Conservation (phyloP, 2,888 invertebrate species). For the Dendrolimus houi region DNA sequence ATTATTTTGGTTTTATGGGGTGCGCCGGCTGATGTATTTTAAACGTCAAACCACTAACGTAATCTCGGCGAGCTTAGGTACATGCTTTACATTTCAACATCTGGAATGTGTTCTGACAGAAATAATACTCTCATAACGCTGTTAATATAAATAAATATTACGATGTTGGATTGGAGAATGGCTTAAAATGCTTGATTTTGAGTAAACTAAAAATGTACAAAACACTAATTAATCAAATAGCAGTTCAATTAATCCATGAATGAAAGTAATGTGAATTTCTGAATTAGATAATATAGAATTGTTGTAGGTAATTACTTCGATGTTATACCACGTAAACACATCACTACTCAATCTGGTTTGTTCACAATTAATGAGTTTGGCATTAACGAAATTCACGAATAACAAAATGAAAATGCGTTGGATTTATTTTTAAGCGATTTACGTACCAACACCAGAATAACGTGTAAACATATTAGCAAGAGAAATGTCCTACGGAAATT, state of each 20-base stretch:
- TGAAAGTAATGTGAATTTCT: too few relatives aligned
- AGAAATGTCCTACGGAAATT: not conserved
- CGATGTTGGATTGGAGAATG: too few relatives aligned
- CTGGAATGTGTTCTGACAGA: conserved; percentile 18
- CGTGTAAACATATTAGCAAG: conserved; percentile 3
- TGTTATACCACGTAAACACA: too few relatives aligned
- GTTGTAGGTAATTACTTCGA: too few relatives aligned
- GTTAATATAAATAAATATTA: not conserved
- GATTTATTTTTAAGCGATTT: not conserved
- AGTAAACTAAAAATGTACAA: too few relatives aligned
- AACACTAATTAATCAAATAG: too few relatives aligned
- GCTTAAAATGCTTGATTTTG: too few relatives aligned
- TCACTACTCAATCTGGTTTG: too few relatives aligned
- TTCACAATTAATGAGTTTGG: not conserved
- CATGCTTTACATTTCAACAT: conserved; percentile 15
- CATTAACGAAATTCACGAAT: not conserved
- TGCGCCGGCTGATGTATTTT: conserved; percentile 34
- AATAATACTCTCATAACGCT: not conserved
- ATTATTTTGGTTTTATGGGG: conserved; percentile 36
- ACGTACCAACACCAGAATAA: not conserved
- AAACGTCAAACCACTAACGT: conserved; percentile 19
- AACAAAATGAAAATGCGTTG: not conserved
- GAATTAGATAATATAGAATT: too few relatives aligned
- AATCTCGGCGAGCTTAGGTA: conserved; percentile 1
- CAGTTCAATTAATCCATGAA: too few relatives aligned